Base-by-base conservation (phyloP, 1,140 invertebrate species). In the Scaptomyza montana region DNA sequence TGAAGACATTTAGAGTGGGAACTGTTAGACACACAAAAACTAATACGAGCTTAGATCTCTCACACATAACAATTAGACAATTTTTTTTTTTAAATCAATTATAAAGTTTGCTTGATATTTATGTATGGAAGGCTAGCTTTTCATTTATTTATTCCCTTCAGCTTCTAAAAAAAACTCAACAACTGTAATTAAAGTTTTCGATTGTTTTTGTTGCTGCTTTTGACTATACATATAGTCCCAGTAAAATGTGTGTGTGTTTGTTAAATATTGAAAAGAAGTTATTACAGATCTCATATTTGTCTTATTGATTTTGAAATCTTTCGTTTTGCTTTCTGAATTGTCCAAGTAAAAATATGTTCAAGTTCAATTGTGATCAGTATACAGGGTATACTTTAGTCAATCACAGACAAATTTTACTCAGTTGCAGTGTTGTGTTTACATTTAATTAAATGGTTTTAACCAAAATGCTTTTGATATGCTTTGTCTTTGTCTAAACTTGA, bases 381-480 rank as follows among this genome's bases (percentile, higher is more conserved):
- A 10, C 6, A 21, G 62, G 36, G 41, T 56, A 41, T 63, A n/a
- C 28, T 8, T 3, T 19, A 12, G 61, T n/a, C 21, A 2, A 50
- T 16, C 13, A 50, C 2, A 19, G 3, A 25, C 19, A 3, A 45
- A 43, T 16, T 10, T 25, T 30, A 25, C 16, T 50, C 39, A n/a
- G 63, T 47, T 47, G 43, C 3, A 6, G 33, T 50, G 7, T 67
- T 67, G 55, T 45, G 13, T 49, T 69, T 69, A 30, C 19, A 54
- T 63, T 63, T 47, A 69, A 49, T 69, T 54, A 47, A 69, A 43
- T 46, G 41, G 12, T 50, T 63, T 5, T 16, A 13, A 5, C 43
- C 19, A 47, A 50, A 57, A 46, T 21, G 63, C 39, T 41, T 69
- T 55, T 55, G 59, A 46, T 56, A 49, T 54, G 59, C 25, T 64